These are phyloP conservation scores for Tetramorium bicarinatum DNA, from an alignment of 2,888 invertebrate genomes.

Conservation along the genomic window DNA sequence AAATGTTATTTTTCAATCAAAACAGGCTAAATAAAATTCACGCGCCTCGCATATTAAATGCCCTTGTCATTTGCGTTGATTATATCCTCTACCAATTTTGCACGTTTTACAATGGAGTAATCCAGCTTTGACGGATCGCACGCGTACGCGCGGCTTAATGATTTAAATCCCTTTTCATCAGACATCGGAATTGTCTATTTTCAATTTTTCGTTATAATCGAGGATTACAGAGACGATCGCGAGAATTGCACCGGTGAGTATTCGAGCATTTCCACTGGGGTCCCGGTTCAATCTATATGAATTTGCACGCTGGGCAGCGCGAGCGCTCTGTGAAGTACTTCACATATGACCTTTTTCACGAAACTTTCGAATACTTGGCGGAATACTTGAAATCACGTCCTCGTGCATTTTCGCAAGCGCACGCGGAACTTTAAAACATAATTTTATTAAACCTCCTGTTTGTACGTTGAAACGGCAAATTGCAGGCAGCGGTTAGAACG, in stretches of 20 bases:
- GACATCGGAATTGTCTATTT: neutral
- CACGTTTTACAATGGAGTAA: neutral
- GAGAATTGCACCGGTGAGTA: neutral
- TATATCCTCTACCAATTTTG: neutral
- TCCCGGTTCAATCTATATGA: neutral
- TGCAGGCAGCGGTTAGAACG: no score
- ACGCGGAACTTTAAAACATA: neutral
- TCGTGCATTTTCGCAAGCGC: neutral
- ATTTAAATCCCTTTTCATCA: conserved; percentile 6
- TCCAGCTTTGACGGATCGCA: neutral
- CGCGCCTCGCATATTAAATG: neutral
- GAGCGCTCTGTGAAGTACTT: neutral
- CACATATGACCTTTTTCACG: conserved; percentile 1
- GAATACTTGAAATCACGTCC: conserved; percentile 7
- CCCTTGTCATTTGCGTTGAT: neutral
- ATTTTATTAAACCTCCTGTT: neutral
- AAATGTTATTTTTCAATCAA: conserved; percentile 37
- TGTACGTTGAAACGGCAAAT: neutral
- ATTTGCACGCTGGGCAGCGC: neutral
- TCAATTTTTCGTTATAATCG: conserved; percentile 4
- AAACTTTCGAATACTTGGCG: neutral
- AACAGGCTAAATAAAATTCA: neutral
- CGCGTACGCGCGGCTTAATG: neutral
- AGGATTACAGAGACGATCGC: neutral
- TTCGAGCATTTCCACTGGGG: neutral